Evolutionary conservation across 2,888 invertebrate genomes (phyloP).

Genomic region (Aphelenchoides bicaudatus): DNA sequence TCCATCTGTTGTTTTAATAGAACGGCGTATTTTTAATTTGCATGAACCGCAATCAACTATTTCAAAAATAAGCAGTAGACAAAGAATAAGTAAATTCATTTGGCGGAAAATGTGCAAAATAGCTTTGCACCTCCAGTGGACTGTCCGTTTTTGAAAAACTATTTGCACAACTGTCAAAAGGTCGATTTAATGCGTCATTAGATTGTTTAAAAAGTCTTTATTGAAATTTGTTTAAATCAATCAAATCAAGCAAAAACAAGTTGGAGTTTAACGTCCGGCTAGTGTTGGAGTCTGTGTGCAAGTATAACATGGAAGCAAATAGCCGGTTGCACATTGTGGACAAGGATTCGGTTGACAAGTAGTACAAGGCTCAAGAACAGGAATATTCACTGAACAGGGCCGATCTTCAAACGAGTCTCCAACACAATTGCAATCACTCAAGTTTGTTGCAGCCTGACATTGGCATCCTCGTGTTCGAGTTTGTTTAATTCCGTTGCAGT

Average conservation of each 20-base stretch:
- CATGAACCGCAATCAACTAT: neutral
- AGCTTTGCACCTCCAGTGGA: too few species aligned
- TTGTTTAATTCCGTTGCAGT: neutral
- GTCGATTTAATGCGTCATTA: too few species aligned
- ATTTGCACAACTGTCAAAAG: too few species aligned
- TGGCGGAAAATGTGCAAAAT: neutral
- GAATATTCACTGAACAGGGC: neutral
- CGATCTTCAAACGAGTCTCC: conserved; percentile 10
- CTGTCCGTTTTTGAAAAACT: too few species aligned
- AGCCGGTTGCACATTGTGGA: neutral
- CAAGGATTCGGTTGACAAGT: neutral
- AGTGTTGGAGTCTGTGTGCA: neutral
- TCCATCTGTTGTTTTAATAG: too few species aligned
- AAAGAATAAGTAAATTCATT: neutral
- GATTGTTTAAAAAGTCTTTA: too few species aligned
- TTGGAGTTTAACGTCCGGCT: neutral
- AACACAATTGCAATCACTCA: neutral
- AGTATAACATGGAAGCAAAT: conserved; percentile 7
- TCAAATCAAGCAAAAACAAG: conserved; percentile 3
- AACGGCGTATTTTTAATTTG: too few species aligned
- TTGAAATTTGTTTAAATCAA: neutral
- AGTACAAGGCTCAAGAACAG: neutral
- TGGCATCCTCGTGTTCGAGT: neutral
- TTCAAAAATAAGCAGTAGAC: neutral
- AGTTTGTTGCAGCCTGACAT: neutral